Base-by-base conservation (phyloP, 2,888 invertebrate genomes). In the Balanococcus diminutus region DNA sequence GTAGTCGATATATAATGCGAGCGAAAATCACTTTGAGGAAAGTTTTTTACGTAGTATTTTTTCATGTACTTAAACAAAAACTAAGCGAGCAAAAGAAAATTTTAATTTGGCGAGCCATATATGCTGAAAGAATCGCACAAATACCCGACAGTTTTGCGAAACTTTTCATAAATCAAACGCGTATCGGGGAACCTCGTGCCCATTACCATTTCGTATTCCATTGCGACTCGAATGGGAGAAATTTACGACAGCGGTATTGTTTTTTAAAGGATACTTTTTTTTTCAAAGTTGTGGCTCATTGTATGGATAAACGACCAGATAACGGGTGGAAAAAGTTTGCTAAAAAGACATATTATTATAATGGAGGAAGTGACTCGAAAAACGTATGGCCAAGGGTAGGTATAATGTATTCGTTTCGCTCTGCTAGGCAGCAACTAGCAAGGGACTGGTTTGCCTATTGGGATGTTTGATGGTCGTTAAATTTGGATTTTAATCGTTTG, bases 111-210 rank as follows among this genome's bases (percentile, higher is more conserved):
- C 28, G 67, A 67, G 28, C 67, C 67, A 67, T 67, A 67, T 16
- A 67, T 28, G 67, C 11, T 36, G 36, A 72, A 79, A 79, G 32
- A 79, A 32, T 79, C 75, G 75, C 75, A 79, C 75, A 36, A 79
- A 36, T 79, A 36, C 75, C 36, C 75, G 32, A 79, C 75, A 32
- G 75, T 79, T 79, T 8, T 19, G 75, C 19, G 19, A 36, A 25
- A 79, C 14, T 79, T 79, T 79, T 79, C 75, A 79, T 79, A 79
- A 79, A 79, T 79, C 75, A 79, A 79, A 79, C 75, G 75, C 32
- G 6, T 32, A 32, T 32, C 19, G 75, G 67, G 11, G 28, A 31
- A 75, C 28, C 67, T 8, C 67, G 31, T 19, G 19, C 75, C 75
- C 28, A 79, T 79, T 79, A 36, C 75, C 28, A 79, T 79, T 79